Percentiles rank a stretch among this genome's conserved stretches.
Evolutionary conservation across 2,888 invertebrate genomes (phyloP).

Genomic region (Reticulitermes lucifugus): DNA sequence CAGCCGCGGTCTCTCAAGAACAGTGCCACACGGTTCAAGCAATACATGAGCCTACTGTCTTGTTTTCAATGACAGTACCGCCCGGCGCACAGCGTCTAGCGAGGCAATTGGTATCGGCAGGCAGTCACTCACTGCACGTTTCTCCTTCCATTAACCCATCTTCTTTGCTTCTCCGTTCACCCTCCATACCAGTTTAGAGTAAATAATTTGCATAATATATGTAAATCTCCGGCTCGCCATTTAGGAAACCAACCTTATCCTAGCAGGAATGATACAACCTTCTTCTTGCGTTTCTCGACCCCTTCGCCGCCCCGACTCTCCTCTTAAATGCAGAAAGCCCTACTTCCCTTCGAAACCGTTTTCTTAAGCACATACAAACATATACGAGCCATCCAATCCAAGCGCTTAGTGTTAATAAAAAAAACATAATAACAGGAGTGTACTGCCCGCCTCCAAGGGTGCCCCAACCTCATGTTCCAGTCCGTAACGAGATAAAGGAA

Average conservation of each 20-base stretch:
- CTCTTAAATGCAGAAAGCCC: background rate
- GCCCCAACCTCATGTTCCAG: too few species aligned
- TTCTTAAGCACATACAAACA: background rate
- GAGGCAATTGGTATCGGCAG: background rate
- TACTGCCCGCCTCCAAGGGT: too few species aligned
- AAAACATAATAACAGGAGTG: background rate
- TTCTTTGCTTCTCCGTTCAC: background rate
- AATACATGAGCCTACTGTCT: too few species aligned
- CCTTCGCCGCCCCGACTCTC: too few species aligned
- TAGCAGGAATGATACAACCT: background rate
- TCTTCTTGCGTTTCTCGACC: too few species aligned
- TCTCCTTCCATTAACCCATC: too few species aligned
- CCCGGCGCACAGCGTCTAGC: too few species aligned
- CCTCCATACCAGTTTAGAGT: background rate
- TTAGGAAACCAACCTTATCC: slow-evolving; percentile 30
- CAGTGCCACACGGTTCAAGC: too few species aligned
- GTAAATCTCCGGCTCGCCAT: slow-evolving; percentile 32
- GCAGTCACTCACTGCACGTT: background rate
- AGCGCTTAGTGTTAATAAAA: background rate
- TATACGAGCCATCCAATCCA: background rate
- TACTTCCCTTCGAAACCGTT: background rate
- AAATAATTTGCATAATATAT: slow-evolving; percentile 41
- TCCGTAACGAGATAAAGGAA: too few species aligned
- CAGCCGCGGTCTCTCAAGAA: too few species aligned
- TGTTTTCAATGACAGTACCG: too few species aligned